Conservation (phyloP, 2,888 invertebrate genomes). For the Machimus rusticus region DNA sequence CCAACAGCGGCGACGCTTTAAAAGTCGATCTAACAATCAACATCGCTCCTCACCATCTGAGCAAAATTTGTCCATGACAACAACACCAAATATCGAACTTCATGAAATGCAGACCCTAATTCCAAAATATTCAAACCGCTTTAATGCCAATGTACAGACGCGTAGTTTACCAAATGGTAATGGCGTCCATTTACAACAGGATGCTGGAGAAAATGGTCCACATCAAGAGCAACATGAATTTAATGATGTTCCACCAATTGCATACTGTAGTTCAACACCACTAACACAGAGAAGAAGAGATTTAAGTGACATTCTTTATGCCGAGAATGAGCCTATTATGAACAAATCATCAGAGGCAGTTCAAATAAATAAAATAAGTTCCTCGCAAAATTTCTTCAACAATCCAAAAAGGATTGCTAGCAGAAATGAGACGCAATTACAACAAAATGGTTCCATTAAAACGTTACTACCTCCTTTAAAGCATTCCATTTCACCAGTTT, state of each 20-base stretch:
- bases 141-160: not conserved
- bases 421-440: conserved; percentile 31
- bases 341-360: conserved; percentile 39
- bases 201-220: not conserved
- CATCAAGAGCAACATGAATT: not conserved
- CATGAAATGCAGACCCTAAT: conserved; percentile 63
- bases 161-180: conserved; percentile 55
- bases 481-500: conserved; percentile 47
- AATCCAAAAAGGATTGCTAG: conserved; percentile 11
- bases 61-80: conserved; percentile 45
- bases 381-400: conserved; percentile 53
- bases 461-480: conserved; percentile 47
- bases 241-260: not conserved
- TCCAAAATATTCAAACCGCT: conserved; percentile 51
- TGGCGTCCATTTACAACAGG: conserved; percentile 47
- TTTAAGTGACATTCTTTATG: conserved; percentile 42
- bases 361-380: conserved; percentile 56
- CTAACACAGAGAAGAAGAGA: conserved; percentile 34
- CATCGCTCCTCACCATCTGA: conserved; percentile 56
- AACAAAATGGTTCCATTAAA: conserved; percentile 49
- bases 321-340: conserved; percentile 33
- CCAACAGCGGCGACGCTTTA: conserved; percentile 58
- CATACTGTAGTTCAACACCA: conserved; percentile 54
- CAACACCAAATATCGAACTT: conserved; percentile 57
- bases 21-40: conserved; percentile 54